These are phyloP conservation scores for Amphipoea lucens DNA, from an alignment of 2,888 invertebrate species.

Conservation along the genomic window DNA sequence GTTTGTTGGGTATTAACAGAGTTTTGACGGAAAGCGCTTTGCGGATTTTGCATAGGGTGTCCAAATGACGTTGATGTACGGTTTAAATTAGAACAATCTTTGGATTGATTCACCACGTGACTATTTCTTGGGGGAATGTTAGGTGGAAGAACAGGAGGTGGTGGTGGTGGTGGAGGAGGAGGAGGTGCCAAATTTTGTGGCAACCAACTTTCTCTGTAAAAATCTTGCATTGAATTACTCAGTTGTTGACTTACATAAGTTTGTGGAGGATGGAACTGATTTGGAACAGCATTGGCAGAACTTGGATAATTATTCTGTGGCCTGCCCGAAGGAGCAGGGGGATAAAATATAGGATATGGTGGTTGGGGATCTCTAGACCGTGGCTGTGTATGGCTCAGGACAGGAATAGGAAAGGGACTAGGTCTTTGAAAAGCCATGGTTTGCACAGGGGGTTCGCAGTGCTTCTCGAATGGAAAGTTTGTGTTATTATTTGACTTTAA, in stretches of 20 bases:
- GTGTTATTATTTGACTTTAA: conserved; percentile 36
- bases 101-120: background rate
- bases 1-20: background rate
- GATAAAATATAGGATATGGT: conserved; percentile 19
- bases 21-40: background rate
- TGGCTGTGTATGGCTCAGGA: conserved; percentile 14
- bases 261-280: background rate
- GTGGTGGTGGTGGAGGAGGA: background rate
- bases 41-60: background rate
- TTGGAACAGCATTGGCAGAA: conserved; percentile 9
- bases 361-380: conserved; percentile 1
- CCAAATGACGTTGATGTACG: background rate
- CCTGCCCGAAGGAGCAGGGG: conserved; percentile 22
- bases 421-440: background rate
- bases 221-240: conserved; percentile 9
- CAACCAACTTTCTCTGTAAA: conserved; percentile 32
- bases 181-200: conserved; percentile 14
- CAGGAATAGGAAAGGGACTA: background rate
- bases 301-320: conserved; percentile 16
- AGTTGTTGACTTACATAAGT: conserved; percentile 3
- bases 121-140: background rate
- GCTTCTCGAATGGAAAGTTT: background rate
- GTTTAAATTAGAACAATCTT: conserved; percentile 9
- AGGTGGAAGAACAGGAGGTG: background rate
- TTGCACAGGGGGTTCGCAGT: conserved; percentile 1